phyloP scores from a whole-genome alignment of 2,113 vertebrate genomes.

The Pachyramphus minor region DNA sequence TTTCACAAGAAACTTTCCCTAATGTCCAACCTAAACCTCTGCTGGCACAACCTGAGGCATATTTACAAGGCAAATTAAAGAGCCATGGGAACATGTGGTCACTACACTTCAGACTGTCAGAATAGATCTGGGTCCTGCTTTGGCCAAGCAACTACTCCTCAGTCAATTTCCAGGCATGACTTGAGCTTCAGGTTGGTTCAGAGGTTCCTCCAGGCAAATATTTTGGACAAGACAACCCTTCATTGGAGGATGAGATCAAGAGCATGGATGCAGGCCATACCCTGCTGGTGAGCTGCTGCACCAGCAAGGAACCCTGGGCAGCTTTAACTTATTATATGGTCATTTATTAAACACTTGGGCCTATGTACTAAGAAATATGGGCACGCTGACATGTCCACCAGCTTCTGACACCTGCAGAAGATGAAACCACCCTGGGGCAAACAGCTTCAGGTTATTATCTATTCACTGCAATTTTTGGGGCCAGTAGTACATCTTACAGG shows the following conservation, averaged over 20 bases:
- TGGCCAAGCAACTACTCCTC: neutral
- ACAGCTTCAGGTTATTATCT: neutral
- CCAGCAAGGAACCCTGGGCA: rapidly evolving
- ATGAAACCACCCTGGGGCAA: neutral
- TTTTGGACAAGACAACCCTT: neutral
- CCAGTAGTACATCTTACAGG: neutral
- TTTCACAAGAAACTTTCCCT: neutral
- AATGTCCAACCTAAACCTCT: neutral
- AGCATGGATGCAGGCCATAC: no score
- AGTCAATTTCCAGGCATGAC: neutral
- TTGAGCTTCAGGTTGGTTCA: neutral
- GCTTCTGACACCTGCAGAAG: neutral
- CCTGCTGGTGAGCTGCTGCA: neutral
- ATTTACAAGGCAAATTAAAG: neutral
- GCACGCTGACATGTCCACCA: rapidly evolving
- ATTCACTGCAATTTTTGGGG: neutral
- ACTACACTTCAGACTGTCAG: neutral
- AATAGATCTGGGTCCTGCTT: neutral
- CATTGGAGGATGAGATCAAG: neutral
- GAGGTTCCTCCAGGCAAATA: neutral
- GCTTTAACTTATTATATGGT: rapidly evolving
- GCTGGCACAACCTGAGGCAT: neutral
- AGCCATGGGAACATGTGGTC: neutral
- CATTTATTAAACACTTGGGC: neutral
- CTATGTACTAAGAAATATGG: neutral